phyloP scores from a whole-genome alignment of 2,797 vertebrate species.

The Xenops minutus region DNA sequence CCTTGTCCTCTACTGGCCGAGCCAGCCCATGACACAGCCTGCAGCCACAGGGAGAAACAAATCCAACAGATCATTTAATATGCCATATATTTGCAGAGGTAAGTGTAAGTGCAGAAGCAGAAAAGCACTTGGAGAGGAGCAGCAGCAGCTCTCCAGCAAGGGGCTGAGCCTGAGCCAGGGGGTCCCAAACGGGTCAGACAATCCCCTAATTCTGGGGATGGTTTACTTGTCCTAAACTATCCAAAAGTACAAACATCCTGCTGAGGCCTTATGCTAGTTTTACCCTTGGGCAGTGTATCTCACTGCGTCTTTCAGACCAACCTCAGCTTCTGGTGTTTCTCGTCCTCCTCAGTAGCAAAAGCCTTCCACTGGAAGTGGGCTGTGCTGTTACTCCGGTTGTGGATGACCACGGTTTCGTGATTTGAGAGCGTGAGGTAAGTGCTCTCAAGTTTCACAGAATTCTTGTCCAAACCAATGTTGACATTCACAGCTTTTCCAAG shows the following conservation, averaged over 20 bases:
- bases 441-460: conserved; percentile 67
- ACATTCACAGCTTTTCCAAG: conserved; percentile 80
- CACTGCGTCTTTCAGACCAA: conserved; percentile 18
- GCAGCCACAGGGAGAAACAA: neutral
- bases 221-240: neutral
- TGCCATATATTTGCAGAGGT: neutral
- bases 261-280: rapidly evolving
- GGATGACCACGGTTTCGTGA: conserved; percentile 72
- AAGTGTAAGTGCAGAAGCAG: neutral
- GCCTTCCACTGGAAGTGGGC: conserved; percentile 85
- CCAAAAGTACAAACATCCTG: neutral
- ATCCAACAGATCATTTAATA: neutral
- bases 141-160: neutral
- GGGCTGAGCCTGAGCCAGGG: neutral
- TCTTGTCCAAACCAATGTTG: conserved; percentile 77
- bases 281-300: neutral
- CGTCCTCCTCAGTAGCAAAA: conserved; percentile 75
- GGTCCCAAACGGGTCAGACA: neutral
- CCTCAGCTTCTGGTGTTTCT: conserved; percentile 75
- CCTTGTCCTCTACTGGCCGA: neutral
- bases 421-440: conserved; percentile 56
- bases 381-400: conserved; percentile 79
- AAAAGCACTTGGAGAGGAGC: too few species aligned
- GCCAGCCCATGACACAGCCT: conserved; percentile 47
- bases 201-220: neutral